A percentile compares a stretch with the other conserved stretches of the same genome.
Conservation (phyloP, 2,888 invertebrate species). For the Germaria angustata region DNA sequence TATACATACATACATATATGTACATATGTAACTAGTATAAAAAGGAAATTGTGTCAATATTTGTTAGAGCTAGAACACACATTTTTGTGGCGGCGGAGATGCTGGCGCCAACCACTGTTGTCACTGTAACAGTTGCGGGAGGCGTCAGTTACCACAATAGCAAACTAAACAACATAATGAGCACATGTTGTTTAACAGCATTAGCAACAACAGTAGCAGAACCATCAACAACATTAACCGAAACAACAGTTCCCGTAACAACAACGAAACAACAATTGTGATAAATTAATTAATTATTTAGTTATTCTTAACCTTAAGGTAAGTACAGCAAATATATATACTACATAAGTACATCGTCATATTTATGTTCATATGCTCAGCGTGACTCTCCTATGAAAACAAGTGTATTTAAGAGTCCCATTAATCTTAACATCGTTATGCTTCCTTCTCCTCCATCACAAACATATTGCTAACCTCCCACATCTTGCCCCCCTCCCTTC, state of each 20-base stretch:
- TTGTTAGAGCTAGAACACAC: neutral
- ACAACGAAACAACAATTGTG: conserved; percentile 66
- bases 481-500: too few relatives aligned
- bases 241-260: conserved; percentile 43
- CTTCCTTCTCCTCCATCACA: too few relatives aligned
- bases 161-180: conserved; percentile 53
- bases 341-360: too few relatives aligned
- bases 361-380: too few relatives aligned
- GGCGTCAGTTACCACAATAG: conserved; percentile 52
- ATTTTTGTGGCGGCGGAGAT: conserved; percentile 61
- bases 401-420: too few relatives aligned
- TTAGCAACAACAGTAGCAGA: neutral
- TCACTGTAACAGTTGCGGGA: conserved; percentile 58
- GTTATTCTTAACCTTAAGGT: conserved; percentile 63
- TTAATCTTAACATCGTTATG: too few relatives aligned
- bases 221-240: neutral
- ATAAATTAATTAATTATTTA: conserved; percentile 62
- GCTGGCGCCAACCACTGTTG: conserved; percentile 65
- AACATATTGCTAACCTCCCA: too few relatives aligned
- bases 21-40: too few relatives aligned
- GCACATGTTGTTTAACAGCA: conserved; percentile 68
- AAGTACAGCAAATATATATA: conserved; percentile 7
- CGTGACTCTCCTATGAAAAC: too few relatives aligned
- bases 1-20: too few relatives aligned
- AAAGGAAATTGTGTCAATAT: neutral